Base-by-base conservation (phyloP, 2,888 invertebrate genomes). In the Brachypterus glaber region DNA sequence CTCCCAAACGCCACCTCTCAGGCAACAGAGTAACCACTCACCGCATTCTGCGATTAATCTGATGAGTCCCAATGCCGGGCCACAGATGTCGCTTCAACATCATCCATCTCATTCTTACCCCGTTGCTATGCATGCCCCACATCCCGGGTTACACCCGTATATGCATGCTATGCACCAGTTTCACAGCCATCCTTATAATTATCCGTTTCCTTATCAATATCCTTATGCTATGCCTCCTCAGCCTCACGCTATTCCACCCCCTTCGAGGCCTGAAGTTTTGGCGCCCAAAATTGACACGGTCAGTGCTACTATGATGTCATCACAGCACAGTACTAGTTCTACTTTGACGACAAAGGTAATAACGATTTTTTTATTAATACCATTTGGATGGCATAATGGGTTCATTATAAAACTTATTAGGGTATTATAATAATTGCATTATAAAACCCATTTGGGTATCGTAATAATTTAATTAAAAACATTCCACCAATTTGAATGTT, bases 211-310 rank as follows among this genome's bases (percentile, higher is more conserved):
- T 2, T 82, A 84, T 68, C 21, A 21, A 5, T 7, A 5, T 21
- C 73, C 83, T 35, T 78, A 86, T 51, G 77, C 81, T 1, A 71
- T 82, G 42, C 80, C 82, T 3, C 79, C 82, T 7, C 82, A 83
- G 2, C 82, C 81, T 51, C 77, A 82, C 4, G 78, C 81, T 56
- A 80, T 80, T 11, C 82, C 80, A 2, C 77, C 79, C 54, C 40
- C 49, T 4, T 52, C 53, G 9, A 49, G 55, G 14, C 48, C 49
- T 12, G 54, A 53, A 27, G 47, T 42, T 7, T 42, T 44, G 1
- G 45, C 53, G 3, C 50, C 56, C 12, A 60, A 60, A 43, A 56
- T 59, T 3, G 59, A 59, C 36, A 73, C 76, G 30, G 79, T 81
- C 50, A 78, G 77, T 36, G 79, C 80, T 1, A 78, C 80, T 58